Conservation (phyloP, 2,797 vertebrate genomes). For the Poliocrania exsul region DNA sequence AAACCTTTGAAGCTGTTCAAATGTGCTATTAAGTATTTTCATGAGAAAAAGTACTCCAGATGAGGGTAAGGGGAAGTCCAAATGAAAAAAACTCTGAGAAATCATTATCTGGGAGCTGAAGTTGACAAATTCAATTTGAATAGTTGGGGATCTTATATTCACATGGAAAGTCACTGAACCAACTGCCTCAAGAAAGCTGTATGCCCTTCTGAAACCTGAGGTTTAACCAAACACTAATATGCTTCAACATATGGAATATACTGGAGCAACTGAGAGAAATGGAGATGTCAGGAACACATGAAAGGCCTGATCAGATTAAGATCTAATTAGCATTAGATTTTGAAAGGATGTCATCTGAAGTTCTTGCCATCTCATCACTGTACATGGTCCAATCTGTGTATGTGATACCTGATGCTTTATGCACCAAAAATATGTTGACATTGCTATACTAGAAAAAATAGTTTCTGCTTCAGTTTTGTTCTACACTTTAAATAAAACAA, state of each 20-base stretch:
- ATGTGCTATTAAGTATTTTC: not conserved
- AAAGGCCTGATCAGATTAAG: not conserved
- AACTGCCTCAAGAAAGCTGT: not conserved
- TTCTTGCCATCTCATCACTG: not conserved
- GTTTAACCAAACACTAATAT: not conserved
- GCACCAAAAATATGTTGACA: not conserved
- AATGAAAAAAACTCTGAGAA: not conserved
- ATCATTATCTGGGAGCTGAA: not conserved
- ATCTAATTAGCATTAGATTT: not conserved
- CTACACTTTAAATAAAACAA: not conserved
- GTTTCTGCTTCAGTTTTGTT: not conserved
- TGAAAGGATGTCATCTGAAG: not conserved
- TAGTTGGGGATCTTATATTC: not conserved
- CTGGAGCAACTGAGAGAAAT: not conserved
- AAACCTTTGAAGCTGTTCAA: not conserved
- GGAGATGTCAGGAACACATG: not conserved
- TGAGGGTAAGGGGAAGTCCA: not conserved
- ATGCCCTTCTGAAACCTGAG: not conserved
- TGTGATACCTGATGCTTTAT: not conserved
- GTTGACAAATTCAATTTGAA: not conserved
- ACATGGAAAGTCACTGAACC: not conserved
- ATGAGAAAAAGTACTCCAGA: not conserved
- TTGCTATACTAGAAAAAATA: not conserved
- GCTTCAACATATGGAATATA: not conserved
- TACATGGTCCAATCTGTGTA: not conserved